phyloP scores from a whole-genome alignment of 2,113 vertebrate genomes.

The Sarotherodon lohbergeri region DNA sequence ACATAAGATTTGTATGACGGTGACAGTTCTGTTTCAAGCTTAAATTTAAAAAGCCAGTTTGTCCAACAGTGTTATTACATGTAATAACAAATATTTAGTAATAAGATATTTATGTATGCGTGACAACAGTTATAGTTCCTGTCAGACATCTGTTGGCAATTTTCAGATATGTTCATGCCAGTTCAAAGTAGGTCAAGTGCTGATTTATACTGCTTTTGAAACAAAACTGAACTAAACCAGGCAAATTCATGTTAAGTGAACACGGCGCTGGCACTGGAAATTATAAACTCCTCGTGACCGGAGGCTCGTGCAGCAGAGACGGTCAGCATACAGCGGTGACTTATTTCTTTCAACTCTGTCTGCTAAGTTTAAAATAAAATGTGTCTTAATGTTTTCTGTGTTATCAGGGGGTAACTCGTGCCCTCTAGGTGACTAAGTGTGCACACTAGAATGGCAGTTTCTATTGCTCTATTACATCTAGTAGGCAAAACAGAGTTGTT shows the following conservation, averaged over 20 bases:
- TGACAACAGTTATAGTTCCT: background rate
- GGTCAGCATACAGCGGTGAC: background rate
- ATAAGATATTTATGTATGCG: background rate
- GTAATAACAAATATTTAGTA: background rate
- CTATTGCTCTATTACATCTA: background rate
- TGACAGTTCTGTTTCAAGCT: background rate
- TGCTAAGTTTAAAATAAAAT: background rate
- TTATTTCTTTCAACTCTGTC: background rate
- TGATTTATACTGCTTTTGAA: background rate
- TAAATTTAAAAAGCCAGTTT: background rate
- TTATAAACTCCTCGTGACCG: background rate
- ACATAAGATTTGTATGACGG: rapidly evolving
- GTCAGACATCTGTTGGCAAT: background rate
- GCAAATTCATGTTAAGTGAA: background rate
- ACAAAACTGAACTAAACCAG: background rate
- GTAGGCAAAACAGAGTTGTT: rapidly evolving
- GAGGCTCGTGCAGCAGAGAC: rapidly evolving
- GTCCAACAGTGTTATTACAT: background rate
- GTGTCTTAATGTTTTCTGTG: background rate
- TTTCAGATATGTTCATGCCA: background rate
- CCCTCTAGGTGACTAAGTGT: background rate
- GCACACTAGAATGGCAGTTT: background rate
- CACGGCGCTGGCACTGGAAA: background rate
- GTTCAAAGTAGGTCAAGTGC: background rate
- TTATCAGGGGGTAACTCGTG: background rate